Evolutionary conservation across 2,113 vertebrate species (phyloP).

Genomic region (Plotosus lineatus): DNA sequence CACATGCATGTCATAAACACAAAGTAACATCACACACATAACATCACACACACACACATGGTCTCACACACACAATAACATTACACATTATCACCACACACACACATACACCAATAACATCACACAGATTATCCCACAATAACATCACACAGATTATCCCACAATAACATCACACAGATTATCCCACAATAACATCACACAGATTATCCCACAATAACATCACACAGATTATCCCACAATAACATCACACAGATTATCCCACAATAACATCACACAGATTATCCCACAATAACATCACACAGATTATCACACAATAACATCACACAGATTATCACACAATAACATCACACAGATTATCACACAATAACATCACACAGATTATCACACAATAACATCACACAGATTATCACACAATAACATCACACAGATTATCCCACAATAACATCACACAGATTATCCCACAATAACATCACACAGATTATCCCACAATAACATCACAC

Average conservation of each 20-base stretch:
- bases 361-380: neutral
- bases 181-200: neutral
- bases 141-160: neutral
- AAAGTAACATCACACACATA: neutral
- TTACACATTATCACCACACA: neutral
- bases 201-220: neutral
- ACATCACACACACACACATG: too few relatives aligned
- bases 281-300: neutral
- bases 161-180: neutral
- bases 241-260: neutral
- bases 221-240: too few relatives aligned
- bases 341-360: neutral
- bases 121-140: neutral
- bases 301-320: neutral
- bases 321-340: neutral
- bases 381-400: neutral
- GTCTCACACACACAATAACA: neutral
- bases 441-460: neutral
- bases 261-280: neutral
- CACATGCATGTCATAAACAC: neutral
- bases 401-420: neutral
- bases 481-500: neutral
- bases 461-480: neutral
- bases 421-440: neutral
- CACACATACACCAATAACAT: neutral